Conservation (phyloP, 2,113 vertebrate species). For the Ascaphus truei region DNA sequence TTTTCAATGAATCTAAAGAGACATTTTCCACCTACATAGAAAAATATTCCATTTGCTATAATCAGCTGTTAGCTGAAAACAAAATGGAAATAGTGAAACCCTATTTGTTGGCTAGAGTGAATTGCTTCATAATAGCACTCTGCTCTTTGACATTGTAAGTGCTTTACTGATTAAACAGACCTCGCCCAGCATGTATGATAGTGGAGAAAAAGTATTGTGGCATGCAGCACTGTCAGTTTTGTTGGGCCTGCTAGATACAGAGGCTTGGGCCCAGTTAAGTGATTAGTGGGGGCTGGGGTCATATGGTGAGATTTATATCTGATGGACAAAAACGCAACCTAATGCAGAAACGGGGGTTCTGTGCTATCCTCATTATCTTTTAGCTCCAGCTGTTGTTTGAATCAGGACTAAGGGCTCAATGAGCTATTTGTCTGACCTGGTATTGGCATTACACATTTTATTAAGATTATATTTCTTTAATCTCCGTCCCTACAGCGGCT, state of each 20-base stretch:
- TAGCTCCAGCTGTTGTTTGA: no score
- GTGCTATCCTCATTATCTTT: no score
- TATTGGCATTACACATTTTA: no score
- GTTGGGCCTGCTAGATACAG: neutral
- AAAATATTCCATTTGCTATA: neutral
- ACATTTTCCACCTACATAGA: neutral
- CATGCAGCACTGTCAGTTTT: neutral
- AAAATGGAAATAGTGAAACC: neutral
- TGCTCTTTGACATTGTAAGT: neutral
- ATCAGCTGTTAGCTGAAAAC: neutral
- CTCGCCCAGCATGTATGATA: neutral
- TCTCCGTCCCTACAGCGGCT: no score
- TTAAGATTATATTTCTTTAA: no score
- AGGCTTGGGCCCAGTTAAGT: neutral
- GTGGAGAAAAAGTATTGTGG: neutral
- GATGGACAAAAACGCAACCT: no score
- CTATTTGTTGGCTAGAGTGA: neutral
- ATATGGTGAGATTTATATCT: no score
- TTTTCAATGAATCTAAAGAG: neutral
- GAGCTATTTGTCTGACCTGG: no score
- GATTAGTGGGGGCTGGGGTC: no score
- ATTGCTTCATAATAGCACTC: neutral
- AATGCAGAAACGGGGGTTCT: no score
- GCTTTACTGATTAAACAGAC: neutral
- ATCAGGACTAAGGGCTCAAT: no score